phyloP scores from a whole-genome alignment of 2,888 invertebrate species.

The Spodoptera exigua region DNA sequence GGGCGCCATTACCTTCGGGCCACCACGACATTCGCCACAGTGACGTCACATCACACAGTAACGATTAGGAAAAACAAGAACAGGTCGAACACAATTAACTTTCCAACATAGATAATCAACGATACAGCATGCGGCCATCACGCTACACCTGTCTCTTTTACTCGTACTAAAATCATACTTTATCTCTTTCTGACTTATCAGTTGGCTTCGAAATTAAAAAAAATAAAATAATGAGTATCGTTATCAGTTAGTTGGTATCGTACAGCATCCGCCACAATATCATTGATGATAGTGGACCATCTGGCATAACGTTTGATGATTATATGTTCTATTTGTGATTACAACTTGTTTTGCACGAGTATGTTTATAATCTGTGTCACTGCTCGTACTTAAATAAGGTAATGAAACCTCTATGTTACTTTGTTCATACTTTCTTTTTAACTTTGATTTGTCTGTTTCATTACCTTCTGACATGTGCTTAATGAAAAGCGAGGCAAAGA shows the following conservation, averaged over 20 bases:
- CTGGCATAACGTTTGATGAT: conserved; percentile 76
- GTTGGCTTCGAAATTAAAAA: conserved; percentile 79
- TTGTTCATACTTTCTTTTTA: no score
- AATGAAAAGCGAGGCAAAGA: no score
- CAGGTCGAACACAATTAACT: conserved; percentile 57
- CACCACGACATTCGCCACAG: no score
- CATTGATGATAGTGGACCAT: conserved; percentile 75
- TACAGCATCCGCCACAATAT: conserved; percentile 81
- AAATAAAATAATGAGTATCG: conserved; percentile 79
- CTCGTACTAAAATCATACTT: conserved; percentile 60
- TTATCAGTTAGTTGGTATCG: conserved; percentile 69
- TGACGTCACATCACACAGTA: neutral
- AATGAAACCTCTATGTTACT: conserved; percentile 3
- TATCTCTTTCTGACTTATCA: conserved; percentile 71
- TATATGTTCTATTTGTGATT: conserved; percentile 67
- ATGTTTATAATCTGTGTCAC: conserved; percentile 3
- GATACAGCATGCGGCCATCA: conserved; percentile 80
- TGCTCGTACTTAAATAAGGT: conserved; percentile 15
- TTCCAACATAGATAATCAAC: conserved; percentile 61
- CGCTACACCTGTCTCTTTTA: conserved; percentile 71
- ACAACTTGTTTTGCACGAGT: conserved; percentile 45
- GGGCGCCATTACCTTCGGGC: no score
- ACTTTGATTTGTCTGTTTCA: no score
- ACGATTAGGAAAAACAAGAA: conserved; percentile 41
- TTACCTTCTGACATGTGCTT: no score